Evolutionary conservation across 2,888 invertebrate species (phyloP).

Genomic region (Erannis defoliaria): DNA sequence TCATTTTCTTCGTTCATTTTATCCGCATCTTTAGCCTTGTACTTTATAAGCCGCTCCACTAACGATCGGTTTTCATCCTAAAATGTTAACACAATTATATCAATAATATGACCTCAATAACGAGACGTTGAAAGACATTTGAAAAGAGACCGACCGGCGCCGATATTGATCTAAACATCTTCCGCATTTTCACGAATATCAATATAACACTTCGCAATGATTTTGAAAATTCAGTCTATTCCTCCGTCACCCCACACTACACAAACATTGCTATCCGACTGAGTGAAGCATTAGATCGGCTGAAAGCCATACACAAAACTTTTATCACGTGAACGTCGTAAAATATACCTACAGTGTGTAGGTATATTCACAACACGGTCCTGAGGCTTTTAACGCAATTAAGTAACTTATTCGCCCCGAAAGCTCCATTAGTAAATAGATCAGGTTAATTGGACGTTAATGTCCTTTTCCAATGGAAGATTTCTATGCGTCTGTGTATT

Average conservation of each 20-base stretch:
- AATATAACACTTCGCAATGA: conserved; percentile 18
- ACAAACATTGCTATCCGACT: conserved; percentile 65
- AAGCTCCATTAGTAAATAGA: conserved; percentile 25
- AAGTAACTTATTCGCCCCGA: conserved; percentile 39
- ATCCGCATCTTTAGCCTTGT: conserved; percentile 98
- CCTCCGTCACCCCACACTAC: conserved; percentile 25
- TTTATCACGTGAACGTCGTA: conserved; percentile 73
- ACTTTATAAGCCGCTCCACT: conserved; percentile 94
- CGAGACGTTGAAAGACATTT: background rate
- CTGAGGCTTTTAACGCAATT: conserved; percentile 43
- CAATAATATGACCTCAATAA: conserved; percentile 3
- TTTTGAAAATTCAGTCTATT: conserved; percentile 16
- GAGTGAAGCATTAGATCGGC: conserved; percentile 60
- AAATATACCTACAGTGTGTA: conserved; percentile 69
- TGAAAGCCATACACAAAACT: conserved; percentile 68
- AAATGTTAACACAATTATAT: conserved; percentile 58
- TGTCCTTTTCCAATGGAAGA: conserved; percentile 26
- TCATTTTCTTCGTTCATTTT: conserved; percentile 99
- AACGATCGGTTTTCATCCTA: conserved; percentile 95
- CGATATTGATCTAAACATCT: conserved; percentile 37
- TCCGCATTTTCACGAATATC: conserved; percentile 39
- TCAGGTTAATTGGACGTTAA: conserved; percentile 28
- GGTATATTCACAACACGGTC: conserved; percentile 54
- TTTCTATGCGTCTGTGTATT: conserved; percentile 18
- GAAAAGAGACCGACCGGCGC: conserved; percentile 19